phyloP scores from a whole-genome alignment of 2,113 vertebrate genomes.

The Antigone vipio region DNA sequence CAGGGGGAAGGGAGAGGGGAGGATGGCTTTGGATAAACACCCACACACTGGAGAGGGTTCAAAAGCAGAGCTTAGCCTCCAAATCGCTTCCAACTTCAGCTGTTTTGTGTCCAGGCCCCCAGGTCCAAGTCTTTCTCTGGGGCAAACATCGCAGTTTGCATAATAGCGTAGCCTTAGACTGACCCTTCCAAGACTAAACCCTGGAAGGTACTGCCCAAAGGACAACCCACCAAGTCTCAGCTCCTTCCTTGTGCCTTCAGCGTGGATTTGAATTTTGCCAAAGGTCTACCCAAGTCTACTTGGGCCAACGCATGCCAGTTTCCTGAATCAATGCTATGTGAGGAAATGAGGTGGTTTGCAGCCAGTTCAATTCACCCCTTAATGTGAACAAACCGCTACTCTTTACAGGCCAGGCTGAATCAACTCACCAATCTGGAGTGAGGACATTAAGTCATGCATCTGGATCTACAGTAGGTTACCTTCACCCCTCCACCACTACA shows the following conservation, averaged over 20 bases:
- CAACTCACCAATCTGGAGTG: not conserved
- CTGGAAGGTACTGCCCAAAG: not conserved
- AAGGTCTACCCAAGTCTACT: not conserved
- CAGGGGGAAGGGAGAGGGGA: not conserved
- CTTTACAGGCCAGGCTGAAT: not conserved
- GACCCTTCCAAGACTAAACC: not conserved
- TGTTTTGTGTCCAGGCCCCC: not conserved
- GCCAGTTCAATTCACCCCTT: not conserved
- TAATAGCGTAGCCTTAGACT: not conserved
- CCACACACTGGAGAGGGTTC: not conserved
- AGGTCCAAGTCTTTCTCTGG: not conserved
- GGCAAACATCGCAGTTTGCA: rapidly evolving
- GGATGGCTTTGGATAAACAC: not conserved
- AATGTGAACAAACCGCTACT: not conserved
- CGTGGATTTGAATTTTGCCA: not conserved
- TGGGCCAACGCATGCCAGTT: not conserved
- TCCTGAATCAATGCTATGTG: not conserved
- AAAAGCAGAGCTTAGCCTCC: not conserved
- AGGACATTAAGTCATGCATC: not conserved
- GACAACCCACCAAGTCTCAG: not conserved
- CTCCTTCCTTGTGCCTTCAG: not conserved
- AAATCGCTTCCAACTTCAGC: not conserved
- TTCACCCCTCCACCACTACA: not conserved
- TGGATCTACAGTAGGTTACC: not conserved
- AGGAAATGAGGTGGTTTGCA: not conserved